Evolutionary conservation across 2,888 invertebrate genomes (phyloP), one percentile per base, ranked within the genome.

Genomic region (Melipona bicolor): DNA sequence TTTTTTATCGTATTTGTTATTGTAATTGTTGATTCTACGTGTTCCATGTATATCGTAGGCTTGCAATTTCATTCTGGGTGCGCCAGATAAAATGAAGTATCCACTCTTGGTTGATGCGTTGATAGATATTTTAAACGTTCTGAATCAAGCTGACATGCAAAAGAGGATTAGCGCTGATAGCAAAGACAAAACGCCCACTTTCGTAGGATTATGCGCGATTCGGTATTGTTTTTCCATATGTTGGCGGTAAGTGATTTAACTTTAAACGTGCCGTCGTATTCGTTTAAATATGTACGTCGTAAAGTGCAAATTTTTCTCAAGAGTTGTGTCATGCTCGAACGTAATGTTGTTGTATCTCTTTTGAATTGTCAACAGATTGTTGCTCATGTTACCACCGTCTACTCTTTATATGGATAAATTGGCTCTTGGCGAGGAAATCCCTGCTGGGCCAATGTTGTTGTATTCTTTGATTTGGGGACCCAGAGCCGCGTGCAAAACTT

Each of bases 391-490:
- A 93, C 99, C 99, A 0, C 99, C 99, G 0, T 98, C 99, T 0
- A 97, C 98, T 0, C 96, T 97, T 0, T 98, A 98, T 93, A 97
- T 99, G 95, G 98, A 98, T 93, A 96, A 97, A 79, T 95, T 98
- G 64, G 96, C 96, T 36, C 96, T 97, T 27, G 96, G 96, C 6
- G 95, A 96, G 77, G 96, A 96, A 32, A 96, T 96, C 3, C 95
- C 97, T 50, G 96, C 97, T 15, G 96, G 96, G 0, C 96, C 97
- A 3, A 95, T 97, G 90, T 95, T 98, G 24, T 95, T 99, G 62
- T 98, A 98, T 95, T 97, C 98, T 0, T 95, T 98, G 13, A 95
- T 98, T 17, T 99, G 99, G 99, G 98, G 98, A 9, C 97, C 98
- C 9, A 95, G 98, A 67, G 97, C 98, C 0, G 97, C 97, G 56